These are phyloP conservation scores for Neogobius melanostomus DNA, from an alignment of 2,113 vertebrate species.

Conservation along the genomic window DNA sequence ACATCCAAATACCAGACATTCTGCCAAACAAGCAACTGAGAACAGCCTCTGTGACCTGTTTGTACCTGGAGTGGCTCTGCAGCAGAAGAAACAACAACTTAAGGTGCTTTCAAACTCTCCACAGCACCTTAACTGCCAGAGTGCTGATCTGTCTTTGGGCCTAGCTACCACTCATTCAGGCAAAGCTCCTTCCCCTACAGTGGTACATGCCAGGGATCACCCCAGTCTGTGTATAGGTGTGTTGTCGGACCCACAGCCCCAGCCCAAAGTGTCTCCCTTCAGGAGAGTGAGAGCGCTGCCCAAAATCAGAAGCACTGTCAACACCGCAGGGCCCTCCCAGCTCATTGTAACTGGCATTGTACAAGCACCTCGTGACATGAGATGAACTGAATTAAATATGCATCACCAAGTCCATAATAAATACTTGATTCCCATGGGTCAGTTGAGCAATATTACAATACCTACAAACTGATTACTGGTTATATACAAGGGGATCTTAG, in stretches of 20 bases:
- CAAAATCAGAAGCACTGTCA: not conserved
- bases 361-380: constrained; percentile 1
- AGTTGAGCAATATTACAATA: too few species aligned
- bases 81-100: constrained; percentile 11
- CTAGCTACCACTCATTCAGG: not conserved
- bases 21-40: constrained; percentile 24
- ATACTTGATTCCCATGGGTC: too few species aligned
- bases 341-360: constrained; percentile 30
- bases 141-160: not conserved
- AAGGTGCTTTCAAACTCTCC: constrained; percentile 3
- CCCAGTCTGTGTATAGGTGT: constrained; percentile 18
- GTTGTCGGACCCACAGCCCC: not conserved
- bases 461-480: too few species aligned
- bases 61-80: constrained; percentile 70
- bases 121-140: not conserved
- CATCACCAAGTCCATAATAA: too few species aligned
- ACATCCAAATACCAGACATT: constrained; percentile 32
- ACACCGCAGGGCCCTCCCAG: not conserved
- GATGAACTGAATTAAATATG: too few species aligned
- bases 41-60: constrained; percentile 56
- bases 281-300: constrained; percentile 2
- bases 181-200: not conserved
- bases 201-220: not conserved
- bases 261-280: not conserved
- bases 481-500: too few species aligned